Base-by-base conservation (phyloP, 1,140 invertebrate species). In the Leptinotarsa defecta region DNA sequence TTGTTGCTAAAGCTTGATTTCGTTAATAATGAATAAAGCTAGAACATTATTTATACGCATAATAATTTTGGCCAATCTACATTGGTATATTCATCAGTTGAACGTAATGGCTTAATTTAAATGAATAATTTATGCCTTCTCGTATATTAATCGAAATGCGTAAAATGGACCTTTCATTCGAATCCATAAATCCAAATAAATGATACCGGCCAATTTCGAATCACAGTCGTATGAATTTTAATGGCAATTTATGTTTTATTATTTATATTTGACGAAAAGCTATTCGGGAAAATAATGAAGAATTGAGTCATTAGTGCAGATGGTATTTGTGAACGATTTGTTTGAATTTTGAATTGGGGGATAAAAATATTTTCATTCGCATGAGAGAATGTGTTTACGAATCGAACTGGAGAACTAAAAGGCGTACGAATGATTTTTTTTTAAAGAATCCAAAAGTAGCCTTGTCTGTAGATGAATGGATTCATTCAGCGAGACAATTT, bases 101-200 rank as follows among this genome's bases (percentile, higher is more conserved):
- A 57, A 57, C 52, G 52, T 57, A 57, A 57, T n/a, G 52, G 52
- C 15, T 57, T 57, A 57, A 57, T 57, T 57, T 57, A 57, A 57
- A 57, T 57, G 52, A 57, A 57, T 57, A 57, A 57, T 57, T 57
- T 57, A 57, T 57, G 52, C n/a, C 52, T 57, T 57, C 13, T n/a
- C n/a, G 52, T 57, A 43, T 43, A 57, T 57, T 57, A 57, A 57
- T 57, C 52, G 52, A 57, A 57, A 57, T 57, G 52, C 52, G n/a
- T 57, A 57, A 57, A 57, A 57, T 57, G 52, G 52, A 57, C 52
- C 52, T 57, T 57, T 57, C 52, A 57, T 57, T 57, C 52, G 15
- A 57, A 57, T 17, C 52, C n/a, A 57, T 57, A 57, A 57, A 57
- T 57, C 52, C 15, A 57, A 57, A 57, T 19, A 57, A 57, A 57